Base-by-base conservation (phyloP, 2,888 invertebrate species). In the Nasonovia ribisnigri region DNA sequence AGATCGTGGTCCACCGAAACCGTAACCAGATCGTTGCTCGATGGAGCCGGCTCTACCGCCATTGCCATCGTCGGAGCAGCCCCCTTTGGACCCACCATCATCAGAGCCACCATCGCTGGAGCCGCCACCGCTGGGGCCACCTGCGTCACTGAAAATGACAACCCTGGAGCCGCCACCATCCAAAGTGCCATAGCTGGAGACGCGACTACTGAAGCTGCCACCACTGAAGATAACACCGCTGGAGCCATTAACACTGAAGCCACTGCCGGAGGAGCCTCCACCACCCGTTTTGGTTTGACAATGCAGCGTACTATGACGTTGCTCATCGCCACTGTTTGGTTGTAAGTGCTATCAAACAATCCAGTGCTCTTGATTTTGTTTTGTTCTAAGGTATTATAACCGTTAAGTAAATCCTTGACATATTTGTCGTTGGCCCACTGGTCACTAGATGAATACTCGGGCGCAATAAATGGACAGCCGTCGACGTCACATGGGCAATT, bases 211-310 rank as follows among this genome's bases (percentile, higher is more conserved):
- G n/a, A 16, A 77, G 36, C n/a, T 36, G 20, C 6, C 16, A 77
- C 5, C 20, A 36, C 6, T 20, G 77, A 77, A 36, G 36, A 0
- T 2, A 8, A 0, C 8, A 77, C 36, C 20, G 20, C 8, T 0
- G 77, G 8, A 77, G 77, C 20, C 20, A 36, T 36, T 20, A 20
- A 2, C 0, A 11, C 13, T 67, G 67, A n/a, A 67, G n/a, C n/a
- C 16, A 67, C n/a, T 16, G n/a, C 20, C 36, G 6, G 20, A 36
- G 77, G 36, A 36, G 20, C 36, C 20, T 77, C 20, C n/a, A 16
- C 67, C 4, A 16, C 1, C 1, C 5, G n/a, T 36, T n/a, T 67
- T n/a, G 5, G n/a, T 1, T 67, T 67, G 0, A 67, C 0, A 0
- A 67, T n/a, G 67, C 67, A n/a, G 67, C 67, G 67, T 67, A 6